Evolutionary conservation across 2,888 invertebrate genomes (phyloP), one percentile per base, ranked within the genome.

Genomic region (Automeris io): DNA sequence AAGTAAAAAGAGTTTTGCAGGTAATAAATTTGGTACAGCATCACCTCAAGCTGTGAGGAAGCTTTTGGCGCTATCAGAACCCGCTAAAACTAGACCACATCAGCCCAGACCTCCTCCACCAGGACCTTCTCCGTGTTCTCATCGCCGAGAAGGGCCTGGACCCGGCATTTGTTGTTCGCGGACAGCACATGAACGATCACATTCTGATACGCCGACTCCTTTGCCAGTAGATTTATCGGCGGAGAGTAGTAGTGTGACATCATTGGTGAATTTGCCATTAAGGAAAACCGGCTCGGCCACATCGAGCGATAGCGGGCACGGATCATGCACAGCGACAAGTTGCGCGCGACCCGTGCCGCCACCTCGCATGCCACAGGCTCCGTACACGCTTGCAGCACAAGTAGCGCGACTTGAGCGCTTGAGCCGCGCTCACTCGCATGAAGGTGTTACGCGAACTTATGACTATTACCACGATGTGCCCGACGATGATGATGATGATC

Each of bases 1-100:
- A 68, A 91, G 92, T 40, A 88, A 88, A 60, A 88, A 88, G 51
- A 85, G 87, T 48, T 87, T 87, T 53, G 86, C 83, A 1, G 89
- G 91, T 0, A 91, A 92, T 50, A 92, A 92, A 70, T 92, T 92
- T 60, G 92, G 97, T 49, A 93, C 98, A 25, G 97, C 97, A 25
- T 98, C 98, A 8, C 99, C 99, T 12, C 98, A 98, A 78, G 97
- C 98, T 5, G 97, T 99, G 11, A 91, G 97, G 59, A 99, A 99
- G 76, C 90, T 99, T 70, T 87, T 99, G 53, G 93, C 98, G 5
- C 88, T 99, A 19, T 94, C 96, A 7, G 95, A 96, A 68, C 93
- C 93, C 8, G 93, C 92, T 36, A 96, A 96, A 77, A 94, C 96
- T 6, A 89, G 95, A 37, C 96, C 95, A 4, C 95, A 95, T 65